Evolutionary conservation across 1,140 invertebrate species (phyloP).

Genomic region (Heliconius hermathena): DNA sequence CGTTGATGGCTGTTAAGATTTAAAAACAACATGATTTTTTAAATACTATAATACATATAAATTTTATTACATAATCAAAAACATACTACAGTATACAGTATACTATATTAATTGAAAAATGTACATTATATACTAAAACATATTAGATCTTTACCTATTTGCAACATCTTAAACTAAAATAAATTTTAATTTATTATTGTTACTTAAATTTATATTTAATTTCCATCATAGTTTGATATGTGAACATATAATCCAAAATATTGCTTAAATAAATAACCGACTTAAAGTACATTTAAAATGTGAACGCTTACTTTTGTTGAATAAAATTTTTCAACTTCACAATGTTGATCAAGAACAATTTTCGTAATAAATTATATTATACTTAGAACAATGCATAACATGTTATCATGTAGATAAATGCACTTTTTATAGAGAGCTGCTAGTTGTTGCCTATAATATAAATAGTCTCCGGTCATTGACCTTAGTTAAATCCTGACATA

Average conservation of each 20-base stretch:
- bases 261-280: too few relatives aligned
- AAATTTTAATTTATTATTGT: too few relatives aligned
- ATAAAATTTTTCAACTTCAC: too few relatives aligned
- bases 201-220: too few relatives aligned
- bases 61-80: too few relatives aligned
- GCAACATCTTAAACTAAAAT: too few relatives aligned
- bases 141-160: too few relatives aligned
- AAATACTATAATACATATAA: not conserved
- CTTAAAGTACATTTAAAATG: too few relatives aligned
- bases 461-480: slow-evolving; percentile 54
- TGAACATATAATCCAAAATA: too few relatives aligned
- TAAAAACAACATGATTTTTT: not conserved
- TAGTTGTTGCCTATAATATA: not conserved
- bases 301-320: not conserved
- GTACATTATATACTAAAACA: not conserved
- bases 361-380: not conserved
- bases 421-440: not conserved
- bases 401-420: not conserved
- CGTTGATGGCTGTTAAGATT: not conserved
- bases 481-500: slow-evolving; percentile 63
- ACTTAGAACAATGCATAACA: not conserved
- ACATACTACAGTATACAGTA: too few relatives aligned
- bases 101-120: not conserved
- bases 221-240: too few relatives aligned
- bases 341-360: not conserved